Conservation (phyloP, 2,113 vertebrate species). For the Sitta europaea region DNA sequence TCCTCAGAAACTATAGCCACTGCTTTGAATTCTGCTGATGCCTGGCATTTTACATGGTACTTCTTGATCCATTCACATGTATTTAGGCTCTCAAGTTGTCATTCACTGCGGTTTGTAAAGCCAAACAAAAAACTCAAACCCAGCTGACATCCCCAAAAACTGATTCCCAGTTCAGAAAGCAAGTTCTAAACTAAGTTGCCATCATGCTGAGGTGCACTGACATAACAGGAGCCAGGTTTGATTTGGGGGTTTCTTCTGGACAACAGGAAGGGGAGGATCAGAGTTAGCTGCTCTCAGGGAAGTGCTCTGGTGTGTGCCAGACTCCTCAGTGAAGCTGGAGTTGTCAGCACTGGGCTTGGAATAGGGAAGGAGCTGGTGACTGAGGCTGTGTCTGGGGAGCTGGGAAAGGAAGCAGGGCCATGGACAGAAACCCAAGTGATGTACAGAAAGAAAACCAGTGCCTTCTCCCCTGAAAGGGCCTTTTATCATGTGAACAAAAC, state of each 20-base stretch:
- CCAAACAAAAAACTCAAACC: not conserved
- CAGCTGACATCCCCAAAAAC: fast-evolving
- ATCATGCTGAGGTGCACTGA: not conserved
- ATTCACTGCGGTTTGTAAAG: not conserved
- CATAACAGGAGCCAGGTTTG: not conserved
- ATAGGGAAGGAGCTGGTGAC: not conserved
- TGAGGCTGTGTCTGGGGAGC: not conserved
- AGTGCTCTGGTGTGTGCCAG: not conserved
- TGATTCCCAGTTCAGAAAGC: not conserved
- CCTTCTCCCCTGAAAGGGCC: conserved; percentile 6
- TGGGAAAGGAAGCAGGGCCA: conserved; percentile 5
- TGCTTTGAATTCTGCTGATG: not conserved
- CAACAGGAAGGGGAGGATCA: not conserved
- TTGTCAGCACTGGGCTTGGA: not conserved
- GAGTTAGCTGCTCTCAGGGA: not conserved
- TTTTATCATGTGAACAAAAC: conserved; percentile 26
- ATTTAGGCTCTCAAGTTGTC: not conserved
- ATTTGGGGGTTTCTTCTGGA: not conserved
- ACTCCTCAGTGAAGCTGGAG: not conserved
- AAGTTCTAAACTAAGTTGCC: not conserved
- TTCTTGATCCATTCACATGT: fast-evolving
- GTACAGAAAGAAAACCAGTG: not conserved
- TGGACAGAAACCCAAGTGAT: conserved; percentile 31
- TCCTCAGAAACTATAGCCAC: not conserved
- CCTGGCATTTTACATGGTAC: fast-evolving